Evolutionary conservation across 1,140 invertebrate species (phyloP), one percentile per base, ranked within the genome.

Genomic region (Charaxes varanes): DNA sequence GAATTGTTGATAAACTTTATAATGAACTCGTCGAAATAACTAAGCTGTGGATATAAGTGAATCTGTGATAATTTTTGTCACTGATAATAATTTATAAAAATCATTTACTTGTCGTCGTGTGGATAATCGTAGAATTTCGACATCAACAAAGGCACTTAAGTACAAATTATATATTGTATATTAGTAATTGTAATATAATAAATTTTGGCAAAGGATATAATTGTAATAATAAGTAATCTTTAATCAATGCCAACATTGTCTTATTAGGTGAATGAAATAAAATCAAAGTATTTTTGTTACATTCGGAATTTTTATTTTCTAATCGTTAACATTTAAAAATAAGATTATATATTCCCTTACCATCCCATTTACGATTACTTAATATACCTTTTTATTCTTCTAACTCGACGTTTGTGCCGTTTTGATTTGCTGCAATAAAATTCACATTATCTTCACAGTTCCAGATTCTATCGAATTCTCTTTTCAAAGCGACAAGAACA

Each of bases 391-490:
- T 28, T 3, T 15, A n/a, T 15, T 27, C 3, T 27, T 27, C 11
- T 27, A 13, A 13, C n/a, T 6, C 6, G 11, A 2, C 6, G 22
- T 24, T 24, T 5, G 7, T 24, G 4, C n/a, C n/a, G 22, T 21
- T 2, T 17, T 12, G 8, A 22, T 35, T 15, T 2, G 11, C n/a
- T 15, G 8, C 10, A 6, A n/a, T n/a, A n/a, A n/a, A n/a, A n/a
- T n/a, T n/a, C n/a, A n/a, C n/a, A n/a, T n/a, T n/a, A n/a, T n/a
- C n/a, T n/a, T n/a, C n/a, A n/a, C 8, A 48, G 14, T 51, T 35
- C 73, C 77, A 81, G n/a, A 78, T 47, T 41, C 77, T 57, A 8
- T 77, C 53, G 37, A 81, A 81, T 57, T 81, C 73, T 5, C 41
- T 47, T 17, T 59, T 62, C 10, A 81, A 34, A 1, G 52, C 27